Evolutionary conservation across 1,140 invertebrate species (phyloP).

Genomic region (Brachionus calyciflorus): DNA sequence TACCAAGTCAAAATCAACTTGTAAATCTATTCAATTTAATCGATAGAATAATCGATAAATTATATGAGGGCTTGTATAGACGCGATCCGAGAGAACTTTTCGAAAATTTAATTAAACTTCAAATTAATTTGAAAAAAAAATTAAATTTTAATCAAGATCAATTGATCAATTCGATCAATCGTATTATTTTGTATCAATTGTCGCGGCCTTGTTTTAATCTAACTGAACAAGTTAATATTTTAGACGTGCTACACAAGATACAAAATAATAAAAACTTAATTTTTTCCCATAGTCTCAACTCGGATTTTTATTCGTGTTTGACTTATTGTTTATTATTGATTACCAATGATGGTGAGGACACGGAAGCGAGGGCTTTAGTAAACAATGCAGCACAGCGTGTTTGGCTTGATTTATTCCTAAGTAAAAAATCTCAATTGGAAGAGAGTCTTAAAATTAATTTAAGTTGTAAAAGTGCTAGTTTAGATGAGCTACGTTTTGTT

Average conservation of each 20-base stretch:
- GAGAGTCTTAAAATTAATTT: slow-evolving; percentile 67
- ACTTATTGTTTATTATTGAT: slow-evolving; percentile 91
- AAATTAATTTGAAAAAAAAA: slow-evolving; percentile 59
- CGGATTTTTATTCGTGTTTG: slow-evolving; percentile 90
- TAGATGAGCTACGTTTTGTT: neutral
- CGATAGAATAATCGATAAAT: slow-evolving; percentile 86
- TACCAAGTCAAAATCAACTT: neutral
- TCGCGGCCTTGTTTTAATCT: slow-evolving; percentile 80
- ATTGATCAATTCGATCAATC: slow-evolving; percentile 86
- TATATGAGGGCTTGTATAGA: slow-evolving; percentile 84
- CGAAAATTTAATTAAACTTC: slow-evolving; percentile 87
- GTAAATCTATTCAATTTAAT: slow-evolving; percentile 88
- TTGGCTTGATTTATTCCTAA: slow-evolving; percentile 93
- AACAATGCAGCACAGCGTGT: slow-evolving; percentile 80
- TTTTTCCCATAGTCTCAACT: slow-evolving; percentile 85
- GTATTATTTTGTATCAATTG: slow-evolving; percentile 85
- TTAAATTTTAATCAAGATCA: slow-evolving; percentile 63
- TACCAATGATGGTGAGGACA: slow-evolving; percentile 68
- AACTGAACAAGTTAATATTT: slow-evolving; percentile 79
- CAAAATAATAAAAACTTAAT: slow-evolving; percentile 77
- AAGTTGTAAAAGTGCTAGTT: neutral
- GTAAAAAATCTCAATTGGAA: slow-evolving; percentile 81
- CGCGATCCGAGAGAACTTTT: slow-evolving; percentile 90
- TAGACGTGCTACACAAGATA: slow-evolving; percentile 87
- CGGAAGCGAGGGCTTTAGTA: slow-evolving; percentile 65